These are phyloP conservation scores for Leptopilina clavipes DNA, from an alignment of 1,140 invertebrate species.

Conservation along the genomic window DNA sequence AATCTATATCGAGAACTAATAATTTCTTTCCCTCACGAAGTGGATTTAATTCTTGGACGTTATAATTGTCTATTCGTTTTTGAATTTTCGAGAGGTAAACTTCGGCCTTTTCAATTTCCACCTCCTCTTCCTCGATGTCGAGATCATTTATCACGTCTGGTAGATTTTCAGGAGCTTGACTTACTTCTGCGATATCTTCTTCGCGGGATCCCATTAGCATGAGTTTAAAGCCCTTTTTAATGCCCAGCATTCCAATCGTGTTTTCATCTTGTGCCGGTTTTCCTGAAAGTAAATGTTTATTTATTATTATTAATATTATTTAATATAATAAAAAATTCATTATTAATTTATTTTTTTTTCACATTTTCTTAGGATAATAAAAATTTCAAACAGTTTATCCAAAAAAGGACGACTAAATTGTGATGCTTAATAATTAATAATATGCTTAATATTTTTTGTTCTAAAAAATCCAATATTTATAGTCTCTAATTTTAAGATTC, in stretches of 20 bases:
- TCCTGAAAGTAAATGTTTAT: constrained; percentile 75
- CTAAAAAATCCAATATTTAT: too few species aligned
- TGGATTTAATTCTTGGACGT: constrained; percentile 88
- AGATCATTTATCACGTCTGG: constrained; percentile 92
- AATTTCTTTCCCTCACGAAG: constrained; percentile 88
- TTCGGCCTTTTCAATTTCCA: constrained; percentile 88
- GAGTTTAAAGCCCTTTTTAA: constrained; percentile 93
- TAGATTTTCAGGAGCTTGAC: constrained; percentile 84
- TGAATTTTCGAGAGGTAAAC: constrained; percentile 87
- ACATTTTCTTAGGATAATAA: too few species aligned
- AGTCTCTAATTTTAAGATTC: too few species aligned
- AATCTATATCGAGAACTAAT: constrained; percentile 97
- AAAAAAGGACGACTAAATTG: too few species aligned
- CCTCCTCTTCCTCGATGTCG: constrained; percentile 90
- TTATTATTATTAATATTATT: too few species aligned
- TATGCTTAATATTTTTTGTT: too few species aligned
- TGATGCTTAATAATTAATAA: too few species aligned
- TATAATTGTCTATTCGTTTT: constrained; percentile 89
- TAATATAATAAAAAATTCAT: constrained; percentile 13
- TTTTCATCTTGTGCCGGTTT: constrained; percentile 87
- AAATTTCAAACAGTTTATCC: too few species aligned
- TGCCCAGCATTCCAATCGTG: constrained; percentile 80
- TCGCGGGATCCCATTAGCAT: constrained; percentile 98
- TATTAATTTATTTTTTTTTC: not conserved
- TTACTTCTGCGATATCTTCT: constrained; percentile 89